These are phyloP conservation scores for Notodonta dromedarius DNA, from an alignment of 2,888 invertebrate species.

Conservation along the genomic window DNA sequence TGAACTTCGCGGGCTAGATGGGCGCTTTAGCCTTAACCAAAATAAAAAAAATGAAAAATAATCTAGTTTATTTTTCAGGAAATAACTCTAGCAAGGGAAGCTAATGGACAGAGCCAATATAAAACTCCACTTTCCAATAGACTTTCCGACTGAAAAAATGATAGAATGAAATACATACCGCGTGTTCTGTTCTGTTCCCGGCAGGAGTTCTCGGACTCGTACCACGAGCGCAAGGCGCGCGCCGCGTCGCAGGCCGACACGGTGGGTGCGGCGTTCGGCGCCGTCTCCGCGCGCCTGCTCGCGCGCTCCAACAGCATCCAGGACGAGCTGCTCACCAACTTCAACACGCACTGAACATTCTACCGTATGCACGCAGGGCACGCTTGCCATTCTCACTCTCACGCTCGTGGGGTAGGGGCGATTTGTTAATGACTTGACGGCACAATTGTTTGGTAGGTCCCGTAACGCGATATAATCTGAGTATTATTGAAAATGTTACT, in stretches of 20 bases:
- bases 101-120: too few species aligned
- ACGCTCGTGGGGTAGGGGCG: neutral
- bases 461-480: too few species aligned
- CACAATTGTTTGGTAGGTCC: neutral
- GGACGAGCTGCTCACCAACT: constrained; percentile 88
- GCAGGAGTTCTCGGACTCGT: constrained; percentile 91
- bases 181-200: neutral
- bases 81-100: too few species aligned
- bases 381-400: constrained; percentile 10
- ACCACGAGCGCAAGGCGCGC: constrained; percentile 88
- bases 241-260: constrained; percentile 85
- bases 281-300: constrained; percentile 82
- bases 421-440: constrained; percentile 14
- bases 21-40: too few species aligned
- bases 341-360: constrained; percentile 55
- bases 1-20: too few species aligned
- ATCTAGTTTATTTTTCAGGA: too few species aligned
- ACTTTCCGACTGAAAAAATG: too few species aligned
- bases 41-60: too few species aligned
- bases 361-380: constrained; percentile 6
- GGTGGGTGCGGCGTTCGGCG: constrained; percentile 83
- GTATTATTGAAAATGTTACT: too few species aligned
- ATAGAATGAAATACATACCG: too few species aligned
- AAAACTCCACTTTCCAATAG: too few species aligned
- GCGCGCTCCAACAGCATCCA: constrained; percentile 93